phyloP scores from a whole-genome alignment of 2,888 invertebrate genomes.

The Conchocele bisecta region DNA sequence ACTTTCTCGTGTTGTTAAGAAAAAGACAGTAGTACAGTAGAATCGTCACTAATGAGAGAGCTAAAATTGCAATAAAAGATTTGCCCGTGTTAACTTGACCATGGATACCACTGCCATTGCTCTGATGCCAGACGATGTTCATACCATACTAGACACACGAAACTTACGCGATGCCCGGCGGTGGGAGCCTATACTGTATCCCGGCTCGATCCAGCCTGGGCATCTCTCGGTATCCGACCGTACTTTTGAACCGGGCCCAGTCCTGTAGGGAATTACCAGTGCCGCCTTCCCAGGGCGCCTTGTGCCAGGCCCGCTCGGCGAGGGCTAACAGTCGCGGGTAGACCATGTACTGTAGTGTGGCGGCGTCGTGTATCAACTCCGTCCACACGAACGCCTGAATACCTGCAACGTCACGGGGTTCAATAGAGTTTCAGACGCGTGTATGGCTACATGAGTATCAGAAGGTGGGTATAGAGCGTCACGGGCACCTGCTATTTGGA shows the following conservation, averaged over 20 bases:
- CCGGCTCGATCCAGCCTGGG: conserved; percentile 64
- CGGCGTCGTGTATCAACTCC: conserved; percentile 64
- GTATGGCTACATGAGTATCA: neutral
- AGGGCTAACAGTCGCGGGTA: conserved; percentile 74
- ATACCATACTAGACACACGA: no score
- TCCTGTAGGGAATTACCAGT: conserved; percentile 48
- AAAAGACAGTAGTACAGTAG: no score
- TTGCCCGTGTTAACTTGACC: no score
- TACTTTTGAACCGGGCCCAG: conserved; percentile 73
- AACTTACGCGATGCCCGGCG: conserved; percentile 73
- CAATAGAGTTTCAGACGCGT: neutral
- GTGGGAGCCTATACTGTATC: conserved; percentile 69
- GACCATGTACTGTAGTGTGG: conserved; percentile 69
- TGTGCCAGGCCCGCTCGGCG: conserved; percentile 79
- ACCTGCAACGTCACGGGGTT: conserved; percentile 55
- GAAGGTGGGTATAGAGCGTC: no score
- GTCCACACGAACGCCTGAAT: conserved; percentile 78
- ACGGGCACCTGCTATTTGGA: no score
- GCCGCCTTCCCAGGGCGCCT: conserved; percentile 72
- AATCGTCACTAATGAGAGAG: no score
- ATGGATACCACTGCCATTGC: no score
- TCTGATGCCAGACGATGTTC: no score
- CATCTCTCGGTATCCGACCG: conserved; percentile 72
- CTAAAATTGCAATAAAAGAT: no score
- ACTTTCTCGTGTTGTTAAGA: no score